Conservation (phyloP, 2,113 vertebrate genomes). For the Sylvia atricapilla region DNA sequence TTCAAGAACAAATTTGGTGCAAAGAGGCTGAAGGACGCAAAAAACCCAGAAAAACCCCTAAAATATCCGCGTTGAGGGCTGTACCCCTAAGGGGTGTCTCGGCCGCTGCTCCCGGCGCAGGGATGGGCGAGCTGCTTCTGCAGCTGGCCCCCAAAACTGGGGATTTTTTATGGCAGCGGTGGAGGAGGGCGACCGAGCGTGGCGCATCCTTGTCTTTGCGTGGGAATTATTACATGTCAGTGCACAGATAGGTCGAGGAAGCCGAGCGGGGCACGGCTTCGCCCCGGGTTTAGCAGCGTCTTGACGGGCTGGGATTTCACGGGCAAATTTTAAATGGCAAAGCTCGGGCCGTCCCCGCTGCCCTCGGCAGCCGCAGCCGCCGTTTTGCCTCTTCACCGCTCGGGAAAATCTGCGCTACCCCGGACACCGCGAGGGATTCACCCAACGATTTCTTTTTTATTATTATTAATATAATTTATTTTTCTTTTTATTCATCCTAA, state of each 20-base stretch:
- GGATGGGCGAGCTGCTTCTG: background rate
- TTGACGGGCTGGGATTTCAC: background rate
- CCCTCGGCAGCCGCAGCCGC: background rate
- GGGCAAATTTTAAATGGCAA: background rate
- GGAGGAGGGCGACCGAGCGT: background rate
- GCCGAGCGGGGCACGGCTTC: background rate
- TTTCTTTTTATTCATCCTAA: background rate
- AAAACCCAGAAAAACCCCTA: rapidly evolving
- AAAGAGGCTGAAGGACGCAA: background rate
- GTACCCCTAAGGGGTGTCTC: background rate
- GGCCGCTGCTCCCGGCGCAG: background rate
- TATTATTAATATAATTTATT: too few species aligned
- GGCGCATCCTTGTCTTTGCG: constrained; percentile 11
- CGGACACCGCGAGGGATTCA: background rate
- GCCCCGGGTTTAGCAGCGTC: background rate
- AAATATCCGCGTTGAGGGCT: background rate
- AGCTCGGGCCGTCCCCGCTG: background rate
- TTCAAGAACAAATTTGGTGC: background rate
- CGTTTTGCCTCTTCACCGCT: background rate
- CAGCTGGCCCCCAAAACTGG: rapidly evolving
- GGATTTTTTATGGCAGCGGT: rapidly evolving
- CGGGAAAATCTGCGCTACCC: background rate
- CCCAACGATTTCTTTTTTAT: background rate
- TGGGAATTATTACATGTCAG: constrained; percentile 52
- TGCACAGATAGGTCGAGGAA: constrained; percentile 72